These are phyloP conservation scores for Drosophila neotestacea DNA, from an alignment of 2,888 invertebrate species.

Conservation along the genomic window DNA sequence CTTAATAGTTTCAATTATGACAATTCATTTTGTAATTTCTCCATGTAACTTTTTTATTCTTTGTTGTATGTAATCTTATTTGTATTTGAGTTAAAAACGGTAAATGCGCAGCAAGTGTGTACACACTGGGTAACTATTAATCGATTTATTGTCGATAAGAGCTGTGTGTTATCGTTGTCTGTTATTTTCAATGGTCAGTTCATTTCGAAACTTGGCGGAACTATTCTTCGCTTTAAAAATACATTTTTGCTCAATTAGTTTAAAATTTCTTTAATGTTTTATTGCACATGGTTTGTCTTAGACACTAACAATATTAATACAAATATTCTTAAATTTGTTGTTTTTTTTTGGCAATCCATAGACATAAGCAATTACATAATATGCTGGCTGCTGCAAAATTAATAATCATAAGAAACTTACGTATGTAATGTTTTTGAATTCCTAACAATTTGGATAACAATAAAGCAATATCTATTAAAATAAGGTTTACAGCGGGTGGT, in stretches of 20 bases:
- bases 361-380: slow-evolving; percentile 26
- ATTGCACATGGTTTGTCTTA: slow-evolving; percentile 69
- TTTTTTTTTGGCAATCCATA: slow-evolving; percentile 32
- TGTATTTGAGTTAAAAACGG: slow-evolving; percentile 46
- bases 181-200: background rate
- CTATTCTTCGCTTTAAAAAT: background rate
- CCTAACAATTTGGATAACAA: slow-evolving; percentile 71
- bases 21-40: background rate
- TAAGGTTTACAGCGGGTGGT: slow-evolving; percentile 42
- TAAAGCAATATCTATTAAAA: slow-evolving; percentile 62
- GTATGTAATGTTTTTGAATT: slow-evolving; percentile 37
- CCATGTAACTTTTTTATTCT: background rate
- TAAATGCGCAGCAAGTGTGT: slow-evolving; percentile 32
- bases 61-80: background rate
- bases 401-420: slow-evolving; percentile 11
- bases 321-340: slow-evolving; percentile 32
- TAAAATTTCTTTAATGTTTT: slow-evolving; percentile 48
- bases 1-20: background rate
- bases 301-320: slow-evolving; percentile 59
- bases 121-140: slow-evolving; percentile 29
- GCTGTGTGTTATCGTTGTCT: background rate
- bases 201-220: background rate
- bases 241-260: slow-evolving; percentile 5
- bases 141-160: slow-evolving; percentile 15
- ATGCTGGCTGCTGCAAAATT: slow-evolving; percentile 22